These are phyloP conservation scores for Uria lomvia DNA, from an alignment of 2,113 vertebrate species.

Conservation along the genomic window DNA sequence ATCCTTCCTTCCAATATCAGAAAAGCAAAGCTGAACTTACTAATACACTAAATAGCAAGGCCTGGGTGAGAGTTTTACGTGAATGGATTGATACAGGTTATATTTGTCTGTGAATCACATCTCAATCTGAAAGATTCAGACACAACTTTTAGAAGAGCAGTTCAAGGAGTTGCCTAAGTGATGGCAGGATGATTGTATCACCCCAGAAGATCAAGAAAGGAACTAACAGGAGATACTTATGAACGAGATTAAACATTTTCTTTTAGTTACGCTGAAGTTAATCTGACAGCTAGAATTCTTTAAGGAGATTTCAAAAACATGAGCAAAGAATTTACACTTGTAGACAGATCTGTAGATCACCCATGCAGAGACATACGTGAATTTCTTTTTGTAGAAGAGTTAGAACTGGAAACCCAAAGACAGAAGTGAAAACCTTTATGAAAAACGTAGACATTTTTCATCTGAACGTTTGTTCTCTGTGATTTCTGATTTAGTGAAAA, in stretches of 20 bases:
- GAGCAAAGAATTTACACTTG: not conserved
- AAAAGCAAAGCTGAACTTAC: not conserved
- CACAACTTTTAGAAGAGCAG: not conserved
- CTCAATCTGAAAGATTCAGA: not conserved
- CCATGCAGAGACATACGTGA: not conserved
- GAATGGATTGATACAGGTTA: not conserved
- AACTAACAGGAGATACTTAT: not conserved
- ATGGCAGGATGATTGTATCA: not conserved
- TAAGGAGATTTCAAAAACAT: not conserved
- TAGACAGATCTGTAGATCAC: not conserved
- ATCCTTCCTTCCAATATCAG: not conserved
- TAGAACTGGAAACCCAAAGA: not conserved
- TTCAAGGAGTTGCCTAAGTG: not conserved
- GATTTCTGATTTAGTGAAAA: not conserved
- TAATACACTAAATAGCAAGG: not conserved
- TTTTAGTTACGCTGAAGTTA: not conserved
- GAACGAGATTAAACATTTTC: not conserved
- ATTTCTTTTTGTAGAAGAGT: not conserved
- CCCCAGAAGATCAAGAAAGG: not conserved
- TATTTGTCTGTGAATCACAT: not conserved
- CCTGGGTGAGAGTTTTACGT: not conserved
- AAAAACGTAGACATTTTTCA: not conserved
- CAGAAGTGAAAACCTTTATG: not conserved
- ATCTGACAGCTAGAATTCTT: not conserved
- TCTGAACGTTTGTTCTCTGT: not conserved